Evolutionary conservation across 2,888 invertebrate species (phyloP), one percentile per base, ranked within the genome.

Genomic region (Noctua janthina): DNA sequence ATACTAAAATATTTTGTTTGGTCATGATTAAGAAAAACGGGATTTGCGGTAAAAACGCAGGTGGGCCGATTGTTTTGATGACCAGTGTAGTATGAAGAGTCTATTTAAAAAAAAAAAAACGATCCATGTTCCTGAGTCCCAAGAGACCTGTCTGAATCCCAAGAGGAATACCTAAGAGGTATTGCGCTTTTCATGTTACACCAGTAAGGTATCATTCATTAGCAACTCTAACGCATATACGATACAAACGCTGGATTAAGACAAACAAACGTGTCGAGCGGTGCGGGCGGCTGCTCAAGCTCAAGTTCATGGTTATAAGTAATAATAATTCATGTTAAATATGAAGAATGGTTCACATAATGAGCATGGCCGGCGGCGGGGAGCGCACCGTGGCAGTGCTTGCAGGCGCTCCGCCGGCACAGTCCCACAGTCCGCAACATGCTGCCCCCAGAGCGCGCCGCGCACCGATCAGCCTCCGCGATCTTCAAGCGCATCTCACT

Each of bases 401-500:
- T 43, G 66, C 67, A 78, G 80, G 23, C 80, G 54, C 54, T 79
- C 64, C 75, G 79, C 87, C 91, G 92, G 73, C 88, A 95, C 92
- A 95, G 93, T 94, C 93, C 91, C 88, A 95, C 92, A 95, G 93
- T 94, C 93, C 91, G 92, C 95, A 93, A 94, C 91, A 97, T 97
- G 97, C 93, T 97, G 94, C 96, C 97, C 90, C 94, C 95, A 85
- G 96, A 96, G 94, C 94, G 96, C 91, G 91, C 93, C 91, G 94
- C 94, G 87, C 95, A 94, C 87, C 95, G 95, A 90, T 94, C 94
- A 91, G 95, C 96, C 92, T 93, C 95, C 92, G 96, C 96, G 92
- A 94, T 97, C 91, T 93, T 97, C 92, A 96, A 96, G 87, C 95
- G 95, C 86, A 93, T 97, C 91, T 95, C 96, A 77, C 90, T 95